Base-by-base conservation (phyloP, 2,888 invertebrate species). In the Megastigmus dorsalis region DNA sequence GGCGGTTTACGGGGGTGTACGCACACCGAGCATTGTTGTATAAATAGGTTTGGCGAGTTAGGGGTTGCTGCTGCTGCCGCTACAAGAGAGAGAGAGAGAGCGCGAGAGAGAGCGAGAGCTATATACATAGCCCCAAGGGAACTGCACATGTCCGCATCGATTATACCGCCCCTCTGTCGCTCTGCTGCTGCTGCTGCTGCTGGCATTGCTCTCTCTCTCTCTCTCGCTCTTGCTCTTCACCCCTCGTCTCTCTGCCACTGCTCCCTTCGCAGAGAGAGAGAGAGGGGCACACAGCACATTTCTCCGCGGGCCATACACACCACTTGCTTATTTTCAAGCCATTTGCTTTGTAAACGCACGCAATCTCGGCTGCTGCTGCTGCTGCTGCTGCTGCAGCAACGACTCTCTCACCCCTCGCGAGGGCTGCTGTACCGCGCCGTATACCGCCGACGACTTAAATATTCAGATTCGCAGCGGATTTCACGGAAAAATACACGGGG, bases 41-140 rank as follows among this genome's bases (percentile, higher is more conserved):
- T 87, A 88, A 88, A 88, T 88, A 87, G 87, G 87, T 88, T 88
- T 87, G 88, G 87, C 85, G 84, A 87, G 87, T 88, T 87, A 87
- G 88, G 88, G 88, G 86, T 87, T 85, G 86, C 81, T n/a, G n/a
- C n/a, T n/a, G n/a, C n/a, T n/a, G n/a, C n/a, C n/a, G n/a, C n/a
- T n/a, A 5, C 3, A 23, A 23, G 54, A 54, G 54, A n/a, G 54
- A 4, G 30, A 15, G 59, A 4, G 26, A 78, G n/a, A 81, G 18
- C 3, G 50, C 6, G 54, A 54, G 54, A n/a, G 54, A 4, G 30
- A 15, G 59, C 13, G 26, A 78, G n/a, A 81, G 79, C 82, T 83
- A n/a, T n/a, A n/a, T n/a, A n/a, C n/a, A n/a, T n/a, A 82, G 82
- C 83, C 87, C 86, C 86, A 81, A 82, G 88, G 86, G 87, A 85